phyloP scores from a whole-genome alignment of 2,888 invertebrate genomes.

The Dinocampus coccinellae region DNA sequence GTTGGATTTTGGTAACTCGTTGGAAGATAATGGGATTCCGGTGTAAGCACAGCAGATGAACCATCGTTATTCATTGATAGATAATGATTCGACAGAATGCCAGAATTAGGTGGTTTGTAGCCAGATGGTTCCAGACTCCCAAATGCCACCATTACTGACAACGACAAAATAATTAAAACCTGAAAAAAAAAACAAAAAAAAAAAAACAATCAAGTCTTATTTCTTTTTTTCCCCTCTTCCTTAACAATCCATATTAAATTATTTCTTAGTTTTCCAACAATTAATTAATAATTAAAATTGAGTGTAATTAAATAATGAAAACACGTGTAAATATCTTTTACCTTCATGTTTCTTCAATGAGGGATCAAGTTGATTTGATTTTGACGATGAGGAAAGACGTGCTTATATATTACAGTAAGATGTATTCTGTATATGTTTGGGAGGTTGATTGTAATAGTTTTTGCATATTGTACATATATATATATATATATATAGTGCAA shows the following conservation, averaged over 20 bases:
- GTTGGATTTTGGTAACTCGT: conserved; percentile 37
- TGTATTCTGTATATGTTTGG: conserved; percentile 25
- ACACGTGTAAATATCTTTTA: conserved; percentile 38
- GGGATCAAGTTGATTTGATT: conserved; percentile 57
- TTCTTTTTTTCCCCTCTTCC: too few species aligned
- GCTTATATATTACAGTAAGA: conserved; percentile 46
- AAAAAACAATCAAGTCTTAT: too few species aligned
- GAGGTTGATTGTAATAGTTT: conserved; percentile 29
- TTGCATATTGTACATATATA: conserved; percentile 20
- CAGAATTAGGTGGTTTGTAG: conserved; percentile 51
- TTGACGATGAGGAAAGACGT: conserved; percentile 48
- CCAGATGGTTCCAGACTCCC: conserved; percentile 58
- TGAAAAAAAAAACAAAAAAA: conserved; percentile 38
- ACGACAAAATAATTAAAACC: conserved; percentile 46
- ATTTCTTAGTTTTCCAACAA: too few species aligned
- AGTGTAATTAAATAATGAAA: background rate
- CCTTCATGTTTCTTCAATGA: conserved; percentile 58
- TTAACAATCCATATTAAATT: too few species aligned
- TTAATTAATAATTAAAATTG: background rate
- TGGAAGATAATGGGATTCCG: conserved; percentile 38
- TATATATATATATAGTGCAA: conserved; percentile 27
- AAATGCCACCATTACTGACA: conserved; percentile 45
- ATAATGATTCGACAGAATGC: conserved; percentile 38
- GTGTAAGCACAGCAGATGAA: conserved; percentile 29
- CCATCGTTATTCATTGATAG: conserved; percentile 38